A percentile compares a stretch with the other conserved stretches of the same genome.
Conservation (phyloP, 2,797 vertebrate species). For the Pterois miles region DNA sequence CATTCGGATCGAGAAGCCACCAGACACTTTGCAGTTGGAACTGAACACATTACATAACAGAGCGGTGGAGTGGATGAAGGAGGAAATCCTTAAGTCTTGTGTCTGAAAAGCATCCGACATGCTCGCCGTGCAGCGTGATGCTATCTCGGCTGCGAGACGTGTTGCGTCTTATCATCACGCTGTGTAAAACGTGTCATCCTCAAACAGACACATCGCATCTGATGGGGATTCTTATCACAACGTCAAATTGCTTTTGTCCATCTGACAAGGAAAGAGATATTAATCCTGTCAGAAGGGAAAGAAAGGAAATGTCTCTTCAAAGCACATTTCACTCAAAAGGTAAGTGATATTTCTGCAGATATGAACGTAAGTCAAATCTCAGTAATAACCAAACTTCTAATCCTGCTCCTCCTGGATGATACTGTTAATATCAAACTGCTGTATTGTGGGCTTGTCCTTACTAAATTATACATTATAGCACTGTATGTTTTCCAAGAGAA, state of each 20-base stretch:
- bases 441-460: not conserved
- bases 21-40: conserved; percentile 20
- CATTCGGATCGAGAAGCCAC: conserved; percentile 46
- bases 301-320: not conserved
- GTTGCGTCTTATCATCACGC: conserved; percentile 23
- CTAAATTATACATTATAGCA: not conserved
- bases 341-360: not conserved
- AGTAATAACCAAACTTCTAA: not conserved
- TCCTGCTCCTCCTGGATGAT: not conserved
- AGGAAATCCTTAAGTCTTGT: conserved; percentile 43
- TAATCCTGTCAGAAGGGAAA: not conserved
- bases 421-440: not conserved
- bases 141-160: conserved; percentile 33
- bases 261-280: not conserved
- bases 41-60: conserved; percentile 47
- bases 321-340: not conserved
- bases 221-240: conserved; percentile 29
- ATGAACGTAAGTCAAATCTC: not conserved
- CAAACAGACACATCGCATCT: conserved; percentile 11
- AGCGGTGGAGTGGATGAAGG: conserved; percentile 14
- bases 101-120: conserved; percentile 40
- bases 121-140: conserved; percentile 27
- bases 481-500: not conserved
- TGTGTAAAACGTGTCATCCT: conserved; percentile 21
- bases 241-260: not conserved